Conservation (phyloP, 2,113 vertebrate genomes). For the Cichladusa arquata region DNA sequence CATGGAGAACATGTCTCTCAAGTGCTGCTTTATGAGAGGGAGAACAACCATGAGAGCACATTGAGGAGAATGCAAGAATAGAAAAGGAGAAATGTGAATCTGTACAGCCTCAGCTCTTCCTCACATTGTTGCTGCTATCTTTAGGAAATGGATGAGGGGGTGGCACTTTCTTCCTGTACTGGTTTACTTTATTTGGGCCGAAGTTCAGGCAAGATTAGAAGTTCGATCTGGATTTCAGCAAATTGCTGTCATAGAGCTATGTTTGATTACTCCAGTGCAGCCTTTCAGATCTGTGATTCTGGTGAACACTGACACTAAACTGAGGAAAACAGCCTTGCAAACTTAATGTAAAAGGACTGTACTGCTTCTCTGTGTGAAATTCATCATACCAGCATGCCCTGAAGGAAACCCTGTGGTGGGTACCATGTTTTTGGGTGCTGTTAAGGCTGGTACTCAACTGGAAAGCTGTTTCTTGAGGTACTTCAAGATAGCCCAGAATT, state of each 20-base stretch:
- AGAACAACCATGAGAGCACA: not conserved
- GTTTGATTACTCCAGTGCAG: not conserved
- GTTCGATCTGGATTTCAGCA: not conserved
- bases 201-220: not conserved
- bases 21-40: not conserved
- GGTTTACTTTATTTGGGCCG: not conserved
- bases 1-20: rapidly evolving
- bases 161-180: not conserved
- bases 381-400: not conserved
- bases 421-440: not conserved
- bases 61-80: not conserved
- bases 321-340: not conserved
- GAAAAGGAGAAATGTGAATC: not conserved
- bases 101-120: not conserved
- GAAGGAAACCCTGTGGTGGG: not conserved
- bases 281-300: not conserved
- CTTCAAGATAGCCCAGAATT: not conserved
- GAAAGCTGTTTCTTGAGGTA: not conserved
- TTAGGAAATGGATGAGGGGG: not conserved
- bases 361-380: not conserved
- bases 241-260: not conserved
- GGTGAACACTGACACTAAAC: not conserved
- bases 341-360: not conserved
- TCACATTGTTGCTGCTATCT: not conserved
- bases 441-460: not conserved